Evolutionary conservation across 2,888 invertebrate species (phyloP).

Genomic region (Eilema griseolum): DNA sequence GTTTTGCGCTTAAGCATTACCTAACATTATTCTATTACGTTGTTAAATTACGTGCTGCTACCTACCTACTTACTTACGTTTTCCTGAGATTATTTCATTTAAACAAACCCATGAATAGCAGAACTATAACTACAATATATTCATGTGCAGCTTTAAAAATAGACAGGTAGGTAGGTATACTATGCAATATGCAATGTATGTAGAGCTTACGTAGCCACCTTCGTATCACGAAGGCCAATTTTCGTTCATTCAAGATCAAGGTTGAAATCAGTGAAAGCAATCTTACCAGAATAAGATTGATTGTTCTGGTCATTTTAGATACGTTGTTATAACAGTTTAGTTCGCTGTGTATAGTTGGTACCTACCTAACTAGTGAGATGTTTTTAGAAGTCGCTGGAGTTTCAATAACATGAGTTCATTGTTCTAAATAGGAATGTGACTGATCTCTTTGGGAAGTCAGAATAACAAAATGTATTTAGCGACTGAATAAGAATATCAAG

Average conservation of each 20-base stretch:
- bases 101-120: conserved; percentile 19
- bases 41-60: not conserved
- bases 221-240: conserved; percentile 33
- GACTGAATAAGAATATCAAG: conserved; percentile 6
- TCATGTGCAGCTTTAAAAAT: conserved; percentile 48
- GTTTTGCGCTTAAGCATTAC: not conserved
- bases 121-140: conserved; percentile 30
- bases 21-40: not conserved
- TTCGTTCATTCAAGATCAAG: conserved; percentile 57
- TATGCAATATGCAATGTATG: conserved; percentile 20
- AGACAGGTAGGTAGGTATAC: conserved; percentile 28
- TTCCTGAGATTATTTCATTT: not conserved
- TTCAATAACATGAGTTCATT: conserved; percentile 14
- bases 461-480: conserved; percentile 4
- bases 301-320: conserved; percentile 16
- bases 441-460: not conserved
- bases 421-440: conserved; percentile 7
- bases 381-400: conserved; percentile 11
- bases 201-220: conserved; percentile 45
- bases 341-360: not conserved
- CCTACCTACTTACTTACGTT: not conserved
- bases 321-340: conserved; percentile 6
- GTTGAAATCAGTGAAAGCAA: conserved; percentile 41
- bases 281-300: conserved; percentile 26
- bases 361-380: not conserved